Base-by-base conservation (phyloP, 64 coral and sea anemone species). In the Dendronephthya gigantea region DNA sequence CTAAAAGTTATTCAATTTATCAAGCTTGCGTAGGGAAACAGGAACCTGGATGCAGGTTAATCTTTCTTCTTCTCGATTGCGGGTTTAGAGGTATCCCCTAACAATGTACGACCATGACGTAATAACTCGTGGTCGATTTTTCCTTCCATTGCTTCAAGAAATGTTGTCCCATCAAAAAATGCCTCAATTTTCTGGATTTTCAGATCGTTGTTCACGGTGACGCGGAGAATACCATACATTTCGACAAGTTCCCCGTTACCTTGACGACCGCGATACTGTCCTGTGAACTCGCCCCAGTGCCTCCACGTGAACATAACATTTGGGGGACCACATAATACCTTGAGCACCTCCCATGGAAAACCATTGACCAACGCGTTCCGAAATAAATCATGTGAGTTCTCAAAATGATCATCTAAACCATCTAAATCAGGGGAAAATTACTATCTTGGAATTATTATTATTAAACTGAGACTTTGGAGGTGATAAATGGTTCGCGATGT, bases 291-390 rank as follows among this genome's bases (percentile, higher is more conserved):
- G 0, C 85, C 85, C 51, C 51, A 86, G 29, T 86, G 85, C 17
- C 85, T 36, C 85, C 85, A 86, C 23, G 14, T 40, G 39, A 86
- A 86, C 13, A 68, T 35, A 11, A 74, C 85, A 14, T 70, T 35
- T 65, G 85, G 85, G 41, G 62, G 85, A 12, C 85, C 85, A 36
- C 19, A 6, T 5, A 33, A 82, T 4, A 82, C 76, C 15, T 40
- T 22, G 35, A 82, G 76, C 0, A 96, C 19, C 62, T 96, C 94
- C 94, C 94, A 96, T 13, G 94, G 86, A 90, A 96, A 96, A 0
- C 91, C 94, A 9, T 93, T 35, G 41, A 58, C 83, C 35, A 96
- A 96, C 16, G 94, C 89, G 22, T 82, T 79, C 23, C 87, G 87
- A 17, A 93, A 96, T 37, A 92, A 29, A 2, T 31, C 66, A 76